Evolutionary conservation across 2,113 vertebrate species (phyloP).

Genomic region (Leuciscus idus): DNA sequence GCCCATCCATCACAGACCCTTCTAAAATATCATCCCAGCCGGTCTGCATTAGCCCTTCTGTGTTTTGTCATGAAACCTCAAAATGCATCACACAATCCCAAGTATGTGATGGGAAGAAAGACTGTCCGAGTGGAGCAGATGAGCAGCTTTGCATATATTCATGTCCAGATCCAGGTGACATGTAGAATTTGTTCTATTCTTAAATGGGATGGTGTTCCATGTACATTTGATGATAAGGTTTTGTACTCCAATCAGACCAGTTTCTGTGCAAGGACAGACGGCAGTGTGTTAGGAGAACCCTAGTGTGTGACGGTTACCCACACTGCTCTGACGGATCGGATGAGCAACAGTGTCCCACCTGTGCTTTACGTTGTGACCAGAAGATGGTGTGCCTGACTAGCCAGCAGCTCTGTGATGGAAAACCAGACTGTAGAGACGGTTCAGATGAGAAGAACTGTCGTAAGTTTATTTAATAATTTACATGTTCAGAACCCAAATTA

Average conservation of each 20-base stretch:
- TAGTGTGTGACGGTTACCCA: conserved; percentile 78
- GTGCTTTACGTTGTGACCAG: conserved; percentile 66
- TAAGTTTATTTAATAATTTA: conserved; percentile 1
- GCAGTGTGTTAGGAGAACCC: conserved; percentile 66
- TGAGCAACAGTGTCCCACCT: conserved; percentile 74
- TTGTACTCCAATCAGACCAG: conserved; percentile 60
- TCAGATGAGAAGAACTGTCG: conserved; percentile 71
- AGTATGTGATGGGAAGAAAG: conserved; percentile 51
- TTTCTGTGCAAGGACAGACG: conserved; percentile 79
- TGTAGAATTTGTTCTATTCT: not conserved
- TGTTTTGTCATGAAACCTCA: conserved; percentile 28
- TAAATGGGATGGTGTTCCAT: not conserved
- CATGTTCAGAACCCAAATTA: too few species aligned
- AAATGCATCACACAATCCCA: conserved; percentile 47
- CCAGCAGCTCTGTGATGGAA: conserved; percentile 80
- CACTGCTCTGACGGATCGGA: conserved; percentile 86
- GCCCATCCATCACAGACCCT: not conserved
- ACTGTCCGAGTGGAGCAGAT: conserved; percentile 56
- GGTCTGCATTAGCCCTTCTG: conserved; percentile 24
- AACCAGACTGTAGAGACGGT: conserved; percentile 81
- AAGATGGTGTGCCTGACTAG: conserved; percentile 72
- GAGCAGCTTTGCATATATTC: conserved; percentile 49
- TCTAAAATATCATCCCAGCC: not conserved
- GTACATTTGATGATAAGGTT: not conserved
- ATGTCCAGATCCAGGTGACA: conserved; percentile 42